phyloP scores from a whole-genome alignment of 2,113 vertebrate species.

The Egretta garzetta region DNA sequence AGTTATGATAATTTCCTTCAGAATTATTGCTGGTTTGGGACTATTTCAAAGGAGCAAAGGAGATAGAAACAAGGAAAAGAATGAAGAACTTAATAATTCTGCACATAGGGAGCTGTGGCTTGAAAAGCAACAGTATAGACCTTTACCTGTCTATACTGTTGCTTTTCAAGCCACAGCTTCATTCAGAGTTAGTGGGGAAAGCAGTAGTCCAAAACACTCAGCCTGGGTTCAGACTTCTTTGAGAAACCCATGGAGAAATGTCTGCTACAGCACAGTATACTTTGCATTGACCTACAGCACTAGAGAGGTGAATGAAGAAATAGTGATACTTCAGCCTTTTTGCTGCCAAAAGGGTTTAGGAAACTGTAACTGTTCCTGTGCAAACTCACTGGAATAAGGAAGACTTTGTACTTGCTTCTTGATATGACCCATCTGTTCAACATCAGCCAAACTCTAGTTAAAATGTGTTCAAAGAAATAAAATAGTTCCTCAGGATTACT shows the following conservation, averaged over 20 bases:
- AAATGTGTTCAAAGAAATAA: neutral
- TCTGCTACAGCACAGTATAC: neutral
- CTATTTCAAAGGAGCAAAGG: neutral
- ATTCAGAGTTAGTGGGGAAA: neutral
- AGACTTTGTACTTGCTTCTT: neutral
- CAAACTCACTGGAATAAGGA: neutral
- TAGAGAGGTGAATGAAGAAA: neutral
- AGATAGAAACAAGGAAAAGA: neutral
- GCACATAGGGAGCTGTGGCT: neutral
- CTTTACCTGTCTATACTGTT: neutral
- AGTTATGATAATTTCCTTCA: neutral
- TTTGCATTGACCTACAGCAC: neutral
- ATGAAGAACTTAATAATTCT: neutral
- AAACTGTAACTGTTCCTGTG: neutral
- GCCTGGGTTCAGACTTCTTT: neutral
- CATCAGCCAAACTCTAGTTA: neutral
- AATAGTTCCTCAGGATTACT: neutral
- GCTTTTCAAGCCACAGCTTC: neutral
- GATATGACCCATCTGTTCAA: neutral
- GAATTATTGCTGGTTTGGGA: neutral
- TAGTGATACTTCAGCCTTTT: neutral
- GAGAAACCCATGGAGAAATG: neutral
- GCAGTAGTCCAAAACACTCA: neutral
- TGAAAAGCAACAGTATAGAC: too few species aligned
- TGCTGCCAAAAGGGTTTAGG: neutral